Evolutionary conservation across 2,797 vertebrate species (phyloP).

Genomic region (Pangasius djambal): DNA sequence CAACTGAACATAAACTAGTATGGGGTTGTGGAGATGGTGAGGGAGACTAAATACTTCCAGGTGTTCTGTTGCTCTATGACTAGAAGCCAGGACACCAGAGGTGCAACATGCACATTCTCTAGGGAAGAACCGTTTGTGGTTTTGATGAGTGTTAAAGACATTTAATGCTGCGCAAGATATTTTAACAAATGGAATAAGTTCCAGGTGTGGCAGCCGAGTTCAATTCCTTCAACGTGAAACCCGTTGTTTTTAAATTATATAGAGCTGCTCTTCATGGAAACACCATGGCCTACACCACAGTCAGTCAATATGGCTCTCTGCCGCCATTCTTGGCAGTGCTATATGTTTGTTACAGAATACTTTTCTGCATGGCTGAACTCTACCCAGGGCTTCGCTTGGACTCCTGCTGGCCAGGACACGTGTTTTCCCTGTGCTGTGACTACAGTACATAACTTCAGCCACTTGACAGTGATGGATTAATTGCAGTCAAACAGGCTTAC

Average conservation of each 20-base stretch:
- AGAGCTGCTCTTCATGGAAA: not conserved
- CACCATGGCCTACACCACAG: not conserved
- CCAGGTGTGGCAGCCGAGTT: constrained; percentile 18
- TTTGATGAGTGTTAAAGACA: constrained; percentile 21
- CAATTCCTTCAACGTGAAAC: constrained; percentile 11
- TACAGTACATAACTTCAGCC: constrained; percentile 47
- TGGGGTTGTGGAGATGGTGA: constrained; percentile 17
- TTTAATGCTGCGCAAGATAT: constrained; percentile 11
- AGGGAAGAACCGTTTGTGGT: constrained; percentile 19
- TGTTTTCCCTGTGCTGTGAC: constrained; percentile 39
- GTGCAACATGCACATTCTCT: not conserved
- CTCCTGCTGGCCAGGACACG: constrained; percentile 3
- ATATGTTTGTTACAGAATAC: constrained; percentile 26
- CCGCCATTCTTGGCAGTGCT: constrained; percentile 19
- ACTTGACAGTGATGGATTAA: constrained; percentile 65
- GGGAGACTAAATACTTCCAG: constrained; percentile 46
- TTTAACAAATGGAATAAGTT: constrained; percentile 28
- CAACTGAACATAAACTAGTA: constrained; percentile 41
- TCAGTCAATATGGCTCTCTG: not conserved
- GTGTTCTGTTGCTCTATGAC: constrained; percentile 1
- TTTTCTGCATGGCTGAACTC: constrained; percentile 28
- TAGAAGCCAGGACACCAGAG: not conserved
- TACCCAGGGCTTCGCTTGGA: constrained; percentile 19
- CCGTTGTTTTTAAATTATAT: constrained; percentile 13
- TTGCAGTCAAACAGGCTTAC: constrained; percentile 61